Conservation (phyloP, 2,797 vertebrate species). For the Morus bassanus region DNA sequence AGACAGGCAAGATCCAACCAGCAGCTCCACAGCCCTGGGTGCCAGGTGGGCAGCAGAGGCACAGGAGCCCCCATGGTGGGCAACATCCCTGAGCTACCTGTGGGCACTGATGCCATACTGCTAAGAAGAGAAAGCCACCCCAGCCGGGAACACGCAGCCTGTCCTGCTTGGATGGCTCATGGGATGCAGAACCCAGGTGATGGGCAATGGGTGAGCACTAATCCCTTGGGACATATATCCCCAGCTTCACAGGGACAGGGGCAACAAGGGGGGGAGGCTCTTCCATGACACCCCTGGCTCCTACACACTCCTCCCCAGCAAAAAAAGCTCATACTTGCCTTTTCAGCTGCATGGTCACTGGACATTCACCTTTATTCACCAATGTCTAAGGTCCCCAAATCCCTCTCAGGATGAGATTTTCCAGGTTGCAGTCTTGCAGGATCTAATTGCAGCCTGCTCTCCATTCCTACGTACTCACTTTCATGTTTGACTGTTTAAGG, state of each 20-base stretch:
- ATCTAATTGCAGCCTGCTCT: neutral
- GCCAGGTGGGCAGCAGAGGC: fast-evolving
- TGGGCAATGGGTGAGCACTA: neutral
- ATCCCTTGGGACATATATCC: fast-evolving
- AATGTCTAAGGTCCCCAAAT: neutral
- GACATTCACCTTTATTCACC: neutral
- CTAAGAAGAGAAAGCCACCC: fast-evolving
- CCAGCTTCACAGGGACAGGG: neutral
- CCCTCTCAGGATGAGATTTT: neutral
- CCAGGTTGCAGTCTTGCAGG: neutral
- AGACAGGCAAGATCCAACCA: neutral
- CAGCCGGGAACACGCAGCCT: neutral
- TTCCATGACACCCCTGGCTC: neutral
- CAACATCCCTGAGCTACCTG: neutral
- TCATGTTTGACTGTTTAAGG: neutral
- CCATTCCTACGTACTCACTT: neutral
- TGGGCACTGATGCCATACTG: fast-evolving
- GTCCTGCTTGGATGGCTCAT: fast-evolving
- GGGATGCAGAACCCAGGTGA: neutral
- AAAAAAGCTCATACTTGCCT: neutral
- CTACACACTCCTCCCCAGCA: neutral
- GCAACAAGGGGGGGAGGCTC: neutral
- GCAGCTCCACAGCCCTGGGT: neutral
- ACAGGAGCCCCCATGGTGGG: fast-evolving
- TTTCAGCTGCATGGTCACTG: neutral